Percentiles rank a stretch among this genome's conserved stretches.
Conservation (phyloP, 2,888 invertebrate species). For the Protophormia terraenovae region DNA sequence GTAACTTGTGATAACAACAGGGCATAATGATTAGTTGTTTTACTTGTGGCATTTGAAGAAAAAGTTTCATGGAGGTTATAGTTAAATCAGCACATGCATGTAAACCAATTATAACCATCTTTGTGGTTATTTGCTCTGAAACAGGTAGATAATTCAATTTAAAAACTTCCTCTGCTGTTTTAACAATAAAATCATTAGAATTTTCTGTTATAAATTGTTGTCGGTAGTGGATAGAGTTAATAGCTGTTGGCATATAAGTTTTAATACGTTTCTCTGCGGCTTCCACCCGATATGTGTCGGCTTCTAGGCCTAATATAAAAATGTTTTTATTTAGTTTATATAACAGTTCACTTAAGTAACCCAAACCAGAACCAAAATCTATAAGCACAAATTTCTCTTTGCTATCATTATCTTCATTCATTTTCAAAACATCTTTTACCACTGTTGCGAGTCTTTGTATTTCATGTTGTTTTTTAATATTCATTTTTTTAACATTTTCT, state of each 20-base stretch:
- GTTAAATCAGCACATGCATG: slow-evolving; percentile 91
- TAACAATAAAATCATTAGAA: slow-evolving; percentile 82
- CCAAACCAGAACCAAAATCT: slow-evolving; percentile 90
- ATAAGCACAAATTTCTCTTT: slow-evolving; percentile 83
- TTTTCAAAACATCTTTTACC: slow-evolving; percentile 67
- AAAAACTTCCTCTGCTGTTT: slow-evolving; percentile 79
- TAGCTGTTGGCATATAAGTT: slow-evolving; percentile 83
- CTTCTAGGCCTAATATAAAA: slow-evolving; percentile 87
- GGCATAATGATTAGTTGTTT: slow-evolving; percentile 86
- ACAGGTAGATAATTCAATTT: slow-evolving; percentile 67
- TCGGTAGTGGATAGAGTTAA: slow-evolving; percentile 83
- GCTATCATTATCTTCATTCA: slow-evolving; percentile 64
- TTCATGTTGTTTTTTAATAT: slow-evolving; percentile 88
- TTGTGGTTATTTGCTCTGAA: slow-evolving; percentile 32
- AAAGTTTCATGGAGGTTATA: slow-evolving; percentile 86
- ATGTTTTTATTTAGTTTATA: slow-evolving; percentile 83
- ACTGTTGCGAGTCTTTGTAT: slow-evolving; percentile 84
- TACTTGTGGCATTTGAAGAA: slow-evolving; percentile 83
- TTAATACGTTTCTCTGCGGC: slow-evolving; percentile 84
- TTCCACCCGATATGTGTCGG: slow-evolving; percentile 83
- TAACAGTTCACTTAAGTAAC: slow-evolving; percentile 88
- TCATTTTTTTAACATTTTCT: slow-evolving; percentile 79
- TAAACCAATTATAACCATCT: slow-evolving; percentile 83
- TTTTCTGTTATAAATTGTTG: slow-evolving; percentile 83
- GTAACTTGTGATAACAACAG: slow-evolving; percentile 90